Conservation (phyloP, 2,888 invertebrate species). For the Hydropsyche betteni region DNA sequence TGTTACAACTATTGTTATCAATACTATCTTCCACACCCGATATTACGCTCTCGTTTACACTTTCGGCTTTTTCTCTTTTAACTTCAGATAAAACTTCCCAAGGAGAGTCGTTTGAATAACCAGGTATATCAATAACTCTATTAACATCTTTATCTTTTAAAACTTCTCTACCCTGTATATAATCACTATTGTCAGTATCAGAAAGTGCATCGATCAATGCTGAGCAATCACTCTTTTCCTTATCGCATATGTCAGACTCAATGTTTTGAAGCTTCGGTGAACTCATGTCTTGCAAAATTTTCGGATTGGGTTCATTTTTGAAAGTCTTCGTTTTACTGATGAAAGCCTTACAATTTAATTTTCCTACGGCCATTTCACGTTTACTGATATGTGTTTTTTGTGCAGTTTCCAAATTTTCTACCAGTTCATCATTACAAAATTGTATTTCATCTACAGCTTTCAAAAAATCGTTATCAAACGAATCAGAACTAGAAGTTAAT, state of each 20-base stretch:
- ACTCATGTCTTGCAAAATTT: not conserved
- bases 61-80: conserved; percentile 18
- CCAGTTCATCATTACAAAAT: conserved; percentile 46
- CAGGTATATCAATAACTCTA: not conserved
- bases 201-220: conserved; percentile 37
- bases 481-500: conserved; percentile 12
- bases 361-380: not conserved
- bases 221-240: conserved; percentile 22
- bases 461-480: conserved; percentile 47
- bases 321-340: not conserved
- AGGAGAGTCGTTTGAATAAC: conserved; percentile 38
- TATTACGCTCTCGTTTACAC: not conserved
- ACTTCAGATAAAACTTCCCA: conserved; percentile 49
- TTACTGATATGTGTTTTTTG: conserved; percentile 36
- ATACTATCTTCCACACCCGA: conserved; percentile 30
- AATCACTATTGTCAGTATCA: conserved; percentile 16
- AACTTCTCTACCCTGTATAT: conserved; percentile 31
- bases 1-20: conserved; percentile 9
- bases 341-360: conserved; percentile 1
- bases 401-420: conserved; percentile 38
- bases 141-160: conserved; percentile 17
- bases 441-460: conserved; percentile 49
- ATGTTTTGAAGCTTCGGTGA: not conserved
- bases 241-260: conserved; percentile 3
- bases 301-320: not conserved